Evolutionary conservation across 2,797 vertebrate genomes (phyloP).

Genomic region (Semaprochilodus insignis): DNA sequence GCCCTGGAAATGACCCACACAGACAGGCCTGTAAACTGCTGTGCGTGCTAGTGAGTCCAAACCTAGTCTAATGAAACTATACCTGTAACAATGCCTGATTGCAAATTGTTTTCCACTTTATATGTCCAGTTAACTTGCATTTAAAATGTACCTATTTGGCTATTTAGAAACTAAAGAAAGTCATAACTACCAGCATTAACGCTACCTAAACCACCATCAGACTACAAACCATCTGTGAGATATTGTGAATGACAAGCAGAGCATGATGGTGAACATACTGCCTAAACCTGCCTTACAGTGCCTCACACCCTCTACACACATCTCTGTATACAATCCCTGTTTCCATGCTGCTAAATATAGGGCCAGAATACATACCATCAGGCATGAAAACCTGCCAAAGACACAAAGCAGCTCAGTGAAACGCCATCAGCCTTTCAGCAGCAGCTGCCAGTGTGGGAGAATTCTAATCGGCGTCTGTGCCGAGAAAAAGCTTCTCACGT

Average conservation of each 20-base stretch:
- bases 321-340: constrained; percentile 7
- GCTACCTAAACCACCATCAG: neutral
- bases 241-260: neutral
- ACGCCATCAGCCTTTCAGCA: constrained; percentile 7
- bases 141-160: neutral
- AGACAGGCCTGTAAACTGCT: too few species aligned
- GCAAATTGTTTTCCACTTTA: neutral
- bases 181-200: neutral
- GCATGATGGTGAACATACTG: constrained; percentile 8
- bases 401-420: neutral
- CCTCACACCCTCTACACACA: neutral
- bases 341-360: constrained; percentile 44
- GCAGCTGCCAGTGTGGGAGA: constrained; percentile 30
- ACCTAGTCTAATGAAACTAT: neutral
- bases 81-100: neutral
- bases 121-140: neutral
- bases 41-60: neutral
- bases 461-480: constrained; percentile 10
- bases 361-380: constrained; percentile 28
- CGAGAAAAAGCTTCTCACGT: constrained; percentile 10
- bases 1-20: too few species aligned
- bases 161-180: neutral
- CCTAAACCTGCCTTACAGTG: neutral
- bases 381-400: constrained; percentile 39
- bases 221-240: constrained; percentile 11